Evolutionary conservation across 2,888 invertebrate species (phyloP), one percentile per base, ranked within the genome.

Genomic region (Drosophila colorata): DNA sequence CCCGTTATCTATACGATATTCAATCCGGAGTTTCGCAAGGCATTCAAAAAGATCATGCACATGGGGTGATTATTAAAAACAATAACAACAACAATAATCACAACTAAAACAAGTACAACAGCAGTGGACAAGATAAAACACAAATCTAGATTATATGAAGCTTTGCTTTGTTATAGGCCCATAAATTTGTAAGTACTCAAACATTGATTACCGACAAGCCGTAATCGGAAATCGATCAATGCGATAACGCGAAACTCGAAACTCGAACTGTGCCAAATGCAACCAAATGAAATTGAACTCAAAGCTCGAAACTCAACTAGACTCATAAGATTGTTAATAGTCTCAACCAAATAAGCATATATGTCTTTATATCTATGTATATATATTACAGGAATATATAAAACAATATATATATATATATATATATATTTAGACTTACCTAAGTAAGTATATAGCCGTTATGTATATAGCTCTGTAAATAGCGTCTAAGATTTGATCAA

Each of bases 11-110:
- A 98, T 92, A 98, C 98, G 67, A 98, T 97, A 90, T 97, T 98
- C 93, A 99, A 99, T 93, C 97, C 98, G 0, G 99, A 99, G 92
- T 99, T 99, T 93, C 94, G 99, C 78, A 98, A 98, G 93, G 99
- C 99, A 56, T 99, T 99, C 93, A 97, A 98, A 91, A 98, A 97
- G 93, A 95, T 99, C 79, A 95, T 99, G 93, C 94, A 94, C 69
- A 93, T 96, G 86, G 95, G 94, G 87, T 92, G 91, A 92, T 92
- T 87, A 80, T 74, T 60, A 69, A 72, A 76, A 71, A 44, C 57
- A 68, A 33, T 14, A 57, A 46, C 25, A 40, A 13, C 25, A 68
- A 49, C 31, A 31, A 16, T 14, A 61, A 35, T 28, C 48, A 28
- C 47, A 46, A 1, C 28, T 58, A 25, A n/a, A 16, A 38, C 7